A percentile compares a stretch with the other conserved stretches of the same genome.
phyloP scores from a whole-genome alignment of 1,140 invertebrate genomes.

The Drosophila bifasciata region DNA sequence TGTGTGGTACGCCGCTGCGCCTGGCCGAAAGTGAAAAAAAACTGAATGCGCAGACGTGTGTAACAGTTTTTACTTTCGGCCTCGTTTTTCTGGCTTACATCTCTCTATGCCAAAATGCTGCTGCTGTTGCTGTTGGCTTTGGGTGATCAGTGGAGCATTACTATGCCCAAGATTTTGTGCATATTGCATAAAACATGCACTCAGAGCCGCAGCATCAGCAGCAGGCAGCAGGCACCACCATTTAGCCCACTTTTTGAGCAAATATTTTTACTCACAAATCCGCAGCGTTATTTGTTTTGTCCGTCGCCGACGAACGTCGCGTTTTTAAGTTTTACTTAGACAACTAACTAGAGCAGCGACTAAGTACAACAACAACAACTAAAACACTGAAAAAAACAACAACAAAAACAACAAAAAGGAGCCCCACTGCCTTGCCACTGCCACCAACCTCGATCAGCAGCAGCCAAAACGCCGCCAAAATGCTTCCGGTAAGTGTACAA shows the following conservation, averaged over 20 bases:
- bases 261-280: conserved; percentile 42
- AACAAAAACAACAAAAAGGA: conserved; percentile 29
- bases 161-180: conserved; percentile 52
- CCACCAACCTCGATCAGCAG: conserved; percentile 52
- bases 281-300: conserved; percentile 36
- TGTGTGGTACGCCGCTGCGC: conserved; percentile 39
- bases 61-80: conserved; percentile 77
- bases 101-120: conserved; percentile 32
- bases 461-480: conserved; percentile 73
- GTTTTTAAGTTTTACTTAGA: conserved; percentile 46
- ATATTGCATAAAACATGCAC: conserved; percentile 63
- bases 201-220: conserved; percentile 24
- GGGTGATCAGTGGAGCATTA: conserved; percentile 56
- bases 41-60: conserved; percentile 78
- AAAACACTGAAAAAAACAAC: conserved; percentile 27
- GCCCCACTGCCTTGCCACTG: conserved; percentile 42
- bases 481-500: conserved; percentile 70
- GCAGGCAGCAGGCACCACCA: conserved; percentile 30
- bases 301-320: conserved; percentile 50
- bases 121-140: conserved; percentile 21
- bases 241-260: conserved; percentile 56
- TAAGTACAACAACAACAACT: conserved; percentile 5
- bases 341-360: conserved; percentile 5
- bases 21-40: conserved; percentile 73
- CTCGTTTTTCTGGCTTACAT: conserved; percentile 54